These are phyloP conservation scores for Pyrocephalus nanus DNA, from an alignment of 2,797 vertebrate genomes.

Conservation along the genomic window DNA sequence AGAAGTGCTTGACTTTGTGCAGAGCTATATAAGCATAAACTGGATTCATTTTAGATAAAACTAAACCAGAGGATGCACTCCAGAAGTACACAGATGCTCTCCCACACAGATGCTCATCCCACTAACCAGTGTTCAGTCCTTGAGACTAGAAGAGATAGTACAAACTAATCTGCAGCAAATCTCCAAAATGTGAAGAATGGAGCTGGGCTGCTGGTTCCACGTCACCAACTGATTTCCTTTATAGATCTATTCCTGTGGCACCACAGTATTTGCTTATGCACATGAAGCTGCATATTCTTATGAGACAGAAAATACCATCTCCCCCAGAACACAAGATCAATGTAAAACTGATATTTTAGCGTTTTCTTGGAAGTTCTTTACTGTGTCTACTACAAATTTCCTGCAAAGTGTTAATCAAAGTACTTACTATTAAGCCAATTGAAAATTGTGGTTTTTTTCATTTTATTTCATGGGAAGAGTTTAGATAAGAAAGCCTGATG, in stretches of 20 bases:
- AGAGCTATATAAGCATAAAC: neutral
- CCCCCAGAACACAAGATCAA: neutral
- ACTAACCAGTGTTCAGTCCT: neutral
- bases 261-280: neutral
- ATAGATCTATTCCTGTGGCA: neutral
- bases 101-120: too few relatives aligned
- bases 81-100: neutral
- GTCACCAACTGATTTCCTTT: neutral
- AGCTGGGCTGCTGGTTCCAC: neutral
- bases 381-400: neutral
- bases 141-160: neutral
- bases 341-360: neutral
- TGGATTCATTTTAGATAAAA: neutral
- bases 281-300: neutral
- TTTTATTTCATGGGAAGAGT: neutral
- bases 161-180: neutral
- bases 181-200: neutral
- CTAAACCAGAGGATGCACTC: neutral
- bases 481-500: neutral
- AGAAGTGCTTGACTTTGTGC: neutral
- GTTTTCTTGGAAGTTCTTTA: neutral
- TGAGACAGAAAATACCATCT: neutral
- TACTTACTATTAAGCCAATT: neutral
- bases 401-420: neutral
- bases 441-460: neutral